Conservation (phyloP, 2,113 vertebrate genomes). For the Chionodraco myersi region DNA sequence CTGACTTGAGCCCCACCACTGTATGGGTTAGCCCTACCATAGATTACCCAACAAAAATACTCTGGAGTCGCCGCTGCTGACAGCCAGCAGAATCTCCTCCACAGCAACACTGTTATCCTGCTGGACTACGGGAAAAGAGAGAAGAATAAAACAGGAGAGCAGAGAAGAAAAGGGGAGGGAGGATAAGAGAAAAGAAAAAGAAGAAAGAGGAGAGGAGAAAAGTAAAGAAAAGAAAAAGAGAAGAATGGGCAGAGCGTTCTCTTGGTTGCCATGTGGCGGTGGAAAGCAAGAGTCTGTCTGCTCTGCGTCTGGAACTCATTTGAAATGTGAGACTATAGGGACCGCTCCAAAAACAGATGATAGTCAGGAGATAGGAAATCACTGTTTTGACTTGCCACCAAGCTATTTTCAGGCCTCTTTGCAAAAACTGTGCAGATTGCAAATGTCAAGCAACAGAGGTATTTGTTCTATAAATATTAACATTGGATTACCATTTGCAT, state of each 20-base stretch:
- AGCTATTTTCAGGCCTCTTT: not conserved
- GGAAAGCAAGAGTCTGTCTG: constrained; percentile 49
- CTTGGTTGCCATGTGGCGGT: constrained; percentile 49
- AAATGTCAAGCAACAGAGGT: not conserved
- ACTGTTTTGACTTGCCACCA: constrained; percentile 5
- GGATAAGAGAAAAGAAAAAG: not conserved
- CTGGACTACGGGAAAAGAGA: too few relatives aligned
- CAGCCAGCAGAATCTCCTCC: too few relatives aligned
- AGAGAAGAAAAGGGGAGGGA: too few relatives aligned
- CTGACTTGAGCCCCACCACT: too few relatives aligned
- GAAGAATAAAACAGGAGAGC: too few relatives aligned
- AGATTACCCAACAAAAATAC: too few relatives aligned
- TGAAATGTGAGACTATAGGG: constrained; percentile 64
- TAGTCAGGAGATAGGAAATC: constrained; percentile 6
- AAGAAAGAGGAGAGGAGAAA: too few relatives aligned
- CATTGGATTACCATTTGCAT: not conserved
- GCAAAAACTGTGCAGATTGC: not conserved
- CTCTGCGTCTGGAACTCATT: constrained; percentile 72
- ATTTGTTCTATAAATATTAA: too few relatives aligned
- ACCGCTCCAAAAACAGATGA: constrained; percentile 39
- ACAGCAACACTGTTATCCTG: too few relatives aligned
- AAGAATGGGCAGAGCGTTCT: constrained; percentile 24
- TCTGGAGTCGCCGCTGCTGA: too few relatives aligned
- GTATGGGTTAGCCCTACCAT: too few relatives aligned
- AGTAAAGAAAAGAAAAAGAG: not conserved